phyloP scores from a whole-genome alignment of 2,888 invertebrate species.

The Eilema griseolum region DNA sequence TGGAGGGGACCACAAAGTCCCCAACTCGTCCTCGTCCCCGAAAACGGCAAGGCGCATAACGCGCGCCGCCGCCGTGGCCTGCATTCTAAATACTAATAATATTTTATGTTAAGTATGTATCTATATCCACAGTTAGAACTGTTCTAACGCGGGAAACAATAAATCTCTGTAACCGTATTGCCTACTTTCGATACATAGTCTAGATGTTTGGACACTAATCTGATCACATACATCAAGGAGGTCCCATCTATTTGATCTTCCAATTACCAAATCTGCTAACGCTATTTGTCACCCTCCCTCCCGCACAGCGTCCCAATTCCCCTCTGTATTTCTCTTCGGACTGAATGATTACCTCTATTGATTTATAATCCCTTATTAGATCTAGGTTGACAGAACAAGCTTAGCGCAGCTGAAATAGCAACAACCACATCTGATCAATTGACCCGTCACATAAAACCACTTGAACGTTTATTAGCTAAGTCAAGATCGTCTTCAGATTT shows the following conservation, averaged over 20 bases:
- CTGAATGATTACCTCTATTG: constrained; percentile 46
- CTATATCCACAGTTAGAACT: background rate
- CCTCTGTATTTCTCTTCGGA: background rate
- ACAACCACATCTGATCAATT: constrained; percentile 56
- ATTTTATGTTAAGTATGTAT: background rate
- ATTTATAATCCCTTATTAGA: constrained; percentile 49
- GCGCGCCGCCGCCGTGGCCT: too few relatives aligned
- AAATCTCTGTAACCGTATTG: background rate
- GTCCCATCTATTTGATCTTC: background rate
- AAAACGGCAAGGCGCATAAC: too few relatives aligned
- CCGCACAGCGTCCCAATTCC: background rate
- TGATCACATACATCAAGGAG: background rate
- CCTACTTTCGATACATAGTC: background rate
- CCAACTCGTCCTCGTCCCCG: too few relatives aligned
- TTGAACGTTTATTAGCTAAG: constrained; percentile 55
- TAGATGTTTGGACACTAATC: background rate
- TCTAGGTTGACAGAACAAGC: constrained; percentile 41
- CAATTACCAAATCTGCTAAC: background rate
- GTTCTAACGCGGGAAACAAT: background rate
- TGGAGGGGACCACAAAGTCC: too few relatives aligned
- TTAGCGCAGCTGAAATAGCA: constrained; percentile 47
- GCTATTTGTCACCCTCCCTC: background rate
- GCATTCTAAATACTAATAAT: background rate
- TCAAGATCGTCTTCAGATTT: constrained; percentile 47
- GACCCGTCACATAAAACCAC: constrained; percentile 57